A percentile compares a stretch with the other conserved stretches of the same genome.
These are phyloP conservation scores for Pedicia rivosa DNA, from an alignment of 2,888 invertebrate species.

Conservation along the genomic window DNA sequence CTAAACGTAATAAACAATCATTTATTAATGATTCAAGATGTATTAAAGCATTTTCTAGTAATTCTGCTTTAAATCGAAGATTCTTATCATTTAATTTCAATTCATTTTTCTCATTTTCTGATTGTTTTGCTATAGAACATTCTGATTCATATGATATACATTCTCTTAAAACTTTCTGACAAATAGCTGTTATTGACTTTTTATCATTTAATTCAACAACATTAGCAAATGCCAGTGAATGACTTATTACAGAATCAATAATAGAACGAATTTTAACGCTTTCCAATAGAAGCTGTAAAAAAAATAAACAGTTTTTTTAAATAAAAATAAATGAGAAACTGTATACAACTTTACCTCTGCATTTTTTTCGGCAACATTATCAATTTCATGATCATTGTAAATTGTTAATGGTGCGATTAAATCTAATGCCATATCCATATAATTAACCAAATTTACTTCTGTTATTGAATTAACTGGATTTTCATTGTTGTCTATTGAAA, in stretches of 20 bases:
- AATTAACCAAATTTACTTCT: slow-evolving; percentile 19
- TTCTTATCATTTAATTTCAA: slow-evolving; percentile 16
- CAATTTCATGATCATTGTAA: slow-evolving; percentile 14
- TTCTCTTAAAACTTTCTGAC: slow-evolving; percentile 25
- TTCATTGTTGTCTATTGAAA: slow-evolving; percentile 2
- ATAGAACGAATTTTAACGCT: slow-evolving; percentile 20
- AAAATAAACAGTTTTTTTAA: too few relatives aligned
- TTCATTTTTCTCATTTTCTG: too few relatives aligned
- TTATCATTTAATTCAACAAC: slow-evolving; percentile 24
- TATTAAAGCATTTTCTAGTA: slow-evolving; percentile 22
- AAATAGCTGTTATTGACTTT: slow-evolving; percentile 23
- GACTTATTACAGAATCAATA: slow-evolving; percentile 22
- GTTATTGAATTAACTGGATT: slow-evolving; percentile 9
- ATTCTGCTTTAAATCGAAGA: slow-evolving; percentile 22
- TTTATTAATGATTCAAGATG: slow-evolving; percentile 26
- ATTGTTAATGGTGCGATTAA: slow-evolving; percentile 18
- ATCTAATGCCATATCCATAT: slow-evolving; percentile 22
- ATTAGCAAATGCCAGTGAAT: slow-evolving; percentile 26
- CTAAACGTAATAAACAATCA: slow-evolving; percentile 23
- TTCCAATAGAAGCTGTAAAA: too few relatives aligned
- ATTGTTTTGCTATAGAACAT: slow-evolving; percentile 13
- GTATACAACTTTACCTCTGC: slow-evolving; percentile 16
- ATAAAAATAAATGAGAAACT: too few relatives aligned
- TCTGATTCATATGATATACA: slow-evolving; percentile 23
- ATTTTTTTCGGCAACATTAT: slow-evolving; percentile 11